These are phyloP conservation scores for Lucilia cuprina DNA, from an alignment of 1,140 invertebrate genomes.

Conservation along the genomic window DNA sequence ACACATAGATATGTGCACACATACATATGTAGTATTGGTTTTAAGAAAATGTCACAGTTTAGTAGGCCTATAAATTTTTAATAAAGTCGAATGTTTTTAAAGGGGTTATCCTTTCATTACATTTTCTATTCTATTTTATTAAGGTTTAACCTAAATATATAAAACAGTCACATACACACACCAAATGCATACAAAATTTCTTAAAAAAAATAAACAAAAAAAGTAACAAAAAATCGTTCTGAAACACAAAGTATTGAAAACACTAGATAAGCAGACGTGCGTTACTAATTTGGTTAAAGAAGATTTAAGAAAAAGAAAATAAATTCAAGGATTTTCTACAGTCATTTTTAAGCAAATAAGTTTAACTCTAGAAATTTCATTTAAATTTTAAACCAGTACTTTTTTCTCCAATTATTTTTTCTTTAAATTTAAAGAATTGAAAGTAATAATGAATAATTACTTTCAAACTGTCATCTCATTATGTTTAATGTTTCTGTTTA, in stretches of 20 bases:
- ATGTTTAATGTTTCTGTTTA: too few species aligned
- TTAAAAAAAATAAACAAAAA: neutral
- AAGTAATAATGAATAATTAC: too few species aligned
- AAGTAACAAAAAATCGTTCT: neutral
- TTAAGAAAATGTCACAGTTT: neutral
- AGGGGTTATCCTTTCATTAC: neutral
- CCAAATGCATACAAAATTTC: neutral
- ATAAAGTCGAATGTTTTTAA: conserved; percentile 6
- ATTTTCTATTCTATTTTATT: neutral
- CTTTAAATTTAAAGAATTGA: neutral
- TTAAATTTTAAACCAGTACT: neutral
- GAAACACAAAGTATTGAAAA: neutral
- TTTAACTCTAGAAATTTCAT: neutral
- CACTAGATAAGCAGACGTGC: neutral
- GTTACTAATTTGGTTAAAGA: neutral
- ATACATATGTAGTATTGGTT: too few species aligned
- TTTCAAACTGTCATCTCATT: too few species aligned
- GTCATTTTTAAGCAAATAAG: neutral
- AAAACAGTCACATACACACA: neutral
- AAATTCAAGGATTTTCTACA: neutral
- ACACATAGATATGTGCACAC: too few species aligned
- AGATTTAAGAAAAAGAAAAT: neutral
- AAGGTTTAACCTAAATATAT: conserved; percentile 6
- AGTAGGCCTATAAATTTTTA: conserved; percentile 9
- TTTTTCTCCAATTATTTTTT: neutral